Conservation (phyloP, 2,797 vertebrate genomes). For the Poecile montanus region DNA sequence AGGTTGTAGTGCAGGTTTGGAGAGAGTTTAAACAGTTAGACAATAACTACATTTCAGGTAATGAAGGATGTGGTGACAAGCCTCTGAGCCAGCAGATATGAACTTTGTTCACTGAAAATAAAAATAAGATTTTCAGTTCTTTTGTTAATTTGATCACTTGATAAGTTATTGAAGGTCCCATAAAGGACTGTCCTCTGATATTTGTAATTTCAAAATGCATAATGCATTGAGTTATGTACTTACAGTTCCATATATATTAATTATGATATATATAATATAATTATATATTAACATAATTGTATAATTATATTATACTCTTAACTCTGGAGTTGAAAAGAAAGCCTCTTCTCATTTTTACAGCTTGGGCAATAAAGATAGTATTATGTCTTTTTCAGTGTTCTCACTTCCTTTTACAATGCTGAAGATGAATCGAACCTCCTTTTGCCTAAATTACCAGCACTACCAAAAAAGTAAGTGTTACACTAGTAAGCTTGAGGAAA, state of each 20-base stretch:
- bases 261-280: too few species aligned
- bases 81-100: background rate
- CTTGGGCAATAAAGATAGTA: background rate
- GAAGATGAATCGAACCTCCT: conserved; percentile 95
- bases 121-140: background rate
- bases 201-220: background rate
- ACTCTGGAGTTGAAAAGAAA: background rate
- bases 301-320: background rate
- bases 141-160: background rate
- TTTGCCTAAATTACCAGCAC: conserved; percentile 90
- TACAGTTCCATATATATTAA: too few species aligned
- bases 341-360: background rate
- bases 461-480: conserved; percentile 91
- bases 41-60: background rate
- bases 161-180: background rate
- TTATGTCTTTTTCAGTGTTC: conserved; percentile 77
- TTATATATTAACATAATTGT: too few species aligned
- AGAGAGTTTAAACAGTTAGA: background rate
- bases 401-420: conserved; percentile 90
- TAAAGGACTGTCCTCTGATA: background rate
- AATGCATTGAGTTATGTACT: background rate
- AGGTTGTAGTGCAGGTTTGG: background rate
- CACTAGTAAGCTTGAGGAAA: background rate
- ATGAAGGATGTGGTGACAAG: background rate
- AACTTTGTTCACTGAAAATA: background rate